phyloP scores from a whole-genome alignment of 2,888 invertebrate genomes.

The Thecophora atra region DNA sequence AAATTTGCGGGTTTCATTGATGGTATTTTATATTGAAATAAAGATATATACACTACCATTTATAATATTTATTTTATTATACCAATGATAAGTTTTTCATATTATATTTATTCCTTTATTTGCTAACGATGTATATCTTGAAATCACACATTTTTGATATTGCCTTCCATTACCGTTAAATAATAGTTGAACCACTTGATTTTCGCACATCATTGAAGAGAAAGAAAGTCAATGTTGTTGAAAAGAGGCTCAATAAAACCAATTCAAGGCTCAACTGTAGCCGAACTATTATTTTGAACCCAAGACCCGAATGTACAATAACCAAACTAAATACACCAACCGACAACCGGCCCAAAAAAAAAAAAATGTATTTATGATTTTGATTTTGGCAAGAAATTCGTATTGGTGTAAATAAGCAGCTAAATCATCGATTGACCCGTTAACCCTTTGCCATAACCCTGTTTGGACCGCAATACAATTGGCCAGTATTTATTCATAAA shows the following conservation, averaged over 20 bases:
- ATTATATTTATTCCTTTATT: neutral
- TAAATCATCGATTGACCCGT: slow-evolving; percentile 34
- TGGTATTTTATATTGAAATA: no score
- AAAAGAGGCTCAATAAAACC: no score
- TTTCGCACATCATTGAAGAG: slow-evolving; percentile 32
- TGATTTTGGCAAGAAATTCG: slow-evolving; percentile 37
- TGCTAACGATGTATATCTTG: neutral
- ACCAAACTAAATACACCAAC: neutral
- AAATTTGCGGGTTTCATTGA: no score
- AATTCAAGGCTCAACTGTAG: no score
- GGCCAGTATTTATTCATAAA: neutral
- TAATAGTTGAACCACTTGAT: slow-evolving; percentile 11
- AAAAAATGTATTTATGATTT: slow-evolving; percentile 39
- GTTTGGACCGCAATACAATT: neutral
- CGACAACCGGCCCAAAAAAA: slow-evolving; percentile 23
- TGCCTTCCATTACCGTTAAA: slow-evolving; percentile 28
- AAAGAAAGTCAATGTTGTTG: slow-evolving; percentile 34
- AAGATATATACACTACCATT: no score
- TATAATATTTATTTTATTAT: no score
- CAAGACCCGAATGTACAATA: neutral
- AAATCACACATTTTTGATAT: neutral
- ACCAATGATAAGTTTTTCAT: no score
- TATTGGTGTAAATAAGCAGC: slow-evolving; percentile 36
- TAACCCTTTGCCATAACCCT: slow-evolving; percentile 27
- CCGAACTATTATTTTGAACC: no score